Percentiles rank a stretch among this genome's conserved stretches.
phyloP scores from a whole-genome alignment of 2,797 vertebrate genomes.

The Gymnoscopelus braueri region DNA sequence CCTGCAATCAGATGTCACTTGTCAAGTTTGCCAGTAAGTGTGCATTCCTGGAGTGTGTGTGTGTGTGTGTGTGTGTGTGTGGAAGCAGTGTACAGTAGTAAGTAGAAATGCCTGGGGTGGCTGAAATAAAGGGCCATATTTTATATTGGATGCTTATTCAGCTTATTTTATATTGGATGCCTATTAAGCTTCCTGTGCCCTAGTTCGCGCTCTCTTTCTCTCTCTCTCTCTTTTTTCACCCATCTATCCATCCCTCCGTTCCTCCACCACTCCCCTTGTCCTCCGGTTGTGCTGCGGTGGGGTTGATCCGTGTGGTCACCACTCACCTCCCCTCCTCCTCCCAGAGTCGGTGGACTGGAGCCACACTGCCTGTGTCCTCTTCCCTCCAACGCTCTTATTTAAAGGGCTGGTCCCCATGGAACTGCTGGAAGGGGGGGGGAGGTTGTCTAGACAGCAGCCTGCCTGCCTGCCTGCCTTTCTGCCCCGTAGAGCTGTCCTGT shows the following conservation, averaged over 20 bases:
- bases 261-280: neutral
- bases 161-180: slow-evolving; percentile 8
- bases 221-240: slow-evolving; percentile 26
- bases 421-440: slow-evolving; percentile 46
- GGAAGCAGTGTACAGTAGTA: too few relatives aligned
- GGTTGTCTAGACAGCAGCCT: slow-evolving; percentile 69
- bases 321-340: slow-evolving; percentile 9
- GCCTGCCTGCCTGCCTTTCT: slow-evolving; percentile 52
- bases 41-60: neutral
- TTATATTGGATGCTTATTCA: slow-evolving; percentile 19
- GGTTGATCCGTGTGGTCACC: slow-evolving; percentile 34
- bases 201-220: neutral
- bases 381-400: slow-evolving; percentile 55
- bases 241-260: neutral
- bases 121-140: slow-evolving; percentile 4
- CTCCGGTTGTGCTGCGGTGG: neutral
- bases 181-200: neutral
- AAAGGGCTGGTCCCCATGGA: slow-evolving; percentile 63
- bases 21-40: slow-evolving; percentile 97
- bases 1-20: slow-evolving; percentile 96
- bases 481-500: slow-evolving; percentile 70
- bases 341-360: slow-evolving; percentile 25
- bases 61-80: neutral
- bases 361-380: slow-evolving; percentile 42
- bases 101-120: neutral